Percentiles rank a stretch among this genome's conserved stretches.
Conservation (phyloP, 1,140 invertebrate species). For the Meloidogyne exigua region DNA sequence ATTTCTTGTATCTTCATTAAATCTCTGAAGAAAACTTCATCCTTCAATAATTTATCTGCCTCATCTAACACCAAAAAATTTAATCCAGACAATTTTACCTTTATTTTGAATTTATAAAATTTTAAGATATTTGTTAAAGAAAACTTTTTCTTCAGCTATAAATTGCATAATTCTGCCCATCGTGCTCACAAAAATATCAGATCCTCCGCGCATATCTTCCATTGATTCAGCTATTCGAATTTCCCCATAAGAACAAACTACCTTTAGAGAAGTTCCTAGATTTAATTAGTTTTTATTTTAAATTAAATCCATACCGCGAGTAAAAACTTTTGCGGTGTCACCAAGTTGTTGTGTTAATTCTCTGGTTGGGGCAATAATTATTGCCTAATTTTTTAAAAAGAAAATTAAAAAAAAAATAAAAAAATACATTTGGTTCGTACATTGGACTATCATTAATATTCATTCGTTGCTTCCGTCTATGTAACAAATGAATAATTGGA, state of each 20-base stretch:
- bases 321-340: conserved; percentile 14
- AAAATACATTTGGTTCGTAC: conserved; percentile 24
- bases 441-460: neutral
- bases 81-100: conserved; percentile 34
- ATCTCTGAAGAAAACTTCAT: conserved; percentile 12
- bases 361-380: conserved; percentile 29
- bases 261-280: conserved; percentile 18
- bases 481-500: conserved; percentile 91
- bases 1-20: conserved; percentile 11
- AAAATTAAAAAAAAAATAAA: conserved; percentile 7
- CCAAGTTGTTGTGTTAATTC: conserved; percentile 31
- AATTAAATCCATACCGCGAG: neutral
- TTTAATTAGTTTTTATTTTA: neutral
- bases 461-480: conserved; percentile 69
- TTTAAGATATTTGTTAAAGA: conserved; percentile 18
- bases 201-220: conserved; percentile 14
- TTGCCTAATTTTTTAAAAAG: conserved; percentile 6
- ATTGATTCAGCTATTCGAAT: conserved; percentile 26
- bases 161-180: conserved; percentile 78
- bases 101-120: conserved; percentile 13
- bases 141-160: conserved; percentile 37
- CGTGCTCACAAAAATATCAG: conserved; percentile 77
- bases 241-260: conserved; percentile 33
- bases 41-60: conserved; percentile 55
- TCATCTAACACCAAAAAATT: conserved; percentile 55